These are phyloP conservation scores for Natator depressus DNA, from an alignment of 2,113 vertebrate genomes.

Conservation along the genomic window DNA sequence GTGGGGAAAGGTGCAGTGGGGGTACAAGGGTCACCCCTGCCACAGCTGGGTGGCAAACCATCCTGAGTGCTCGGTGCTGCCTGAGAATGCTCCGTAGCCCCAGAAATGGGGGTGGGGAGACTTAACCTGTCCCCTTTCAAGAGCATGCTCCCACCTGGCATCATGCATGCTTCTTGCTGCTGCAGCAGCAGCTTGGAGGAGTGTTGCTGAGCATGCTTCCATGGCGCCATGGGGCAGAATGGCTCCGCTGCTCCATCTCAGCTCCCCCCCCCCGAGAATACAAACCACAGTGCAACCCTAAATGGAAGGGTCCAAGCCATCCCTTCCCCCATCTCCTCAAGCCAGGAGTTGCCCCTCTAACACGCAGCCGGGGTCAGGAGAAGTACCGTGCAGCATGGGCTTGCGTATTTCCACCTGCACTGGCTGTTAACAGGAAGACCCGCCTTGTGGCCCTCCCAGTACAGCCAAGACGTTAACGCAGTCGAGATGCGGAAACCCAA, in stretches of 20 bases:
- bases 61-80: background rate
- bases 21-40: too few species aligned
- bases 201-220: background rate
- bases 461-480: background rate
- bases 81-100: background rate
- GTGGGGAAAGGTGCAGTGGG: too few species aligned
- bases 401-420: background rate
- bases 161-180: background rate
- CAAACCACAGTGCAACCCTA: background rate
- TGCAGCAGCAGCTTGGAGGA: background rate
- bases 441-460: background rate
- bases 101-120: background rate
- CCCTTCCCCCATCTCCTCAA: background rate
- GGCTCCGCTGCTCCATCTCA: background rate
- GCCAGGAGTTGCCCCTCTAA: background rate
- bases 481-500: background rate
- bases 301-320: background rate
- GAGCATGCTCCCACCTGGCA: too few species aligned
- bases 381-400: background rate
- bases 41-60: background rate
- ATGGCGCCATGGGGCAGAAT: background rate
- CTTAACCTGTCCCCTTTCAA: background rate
- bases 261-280: background rate
- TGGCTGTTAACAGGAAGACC: background rate
- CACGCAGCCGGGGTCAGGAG: background rate